phyloP scores from a whole-genome alignment of 1,140 invertebrate genomes.

The Heliconius himera region DNA sequence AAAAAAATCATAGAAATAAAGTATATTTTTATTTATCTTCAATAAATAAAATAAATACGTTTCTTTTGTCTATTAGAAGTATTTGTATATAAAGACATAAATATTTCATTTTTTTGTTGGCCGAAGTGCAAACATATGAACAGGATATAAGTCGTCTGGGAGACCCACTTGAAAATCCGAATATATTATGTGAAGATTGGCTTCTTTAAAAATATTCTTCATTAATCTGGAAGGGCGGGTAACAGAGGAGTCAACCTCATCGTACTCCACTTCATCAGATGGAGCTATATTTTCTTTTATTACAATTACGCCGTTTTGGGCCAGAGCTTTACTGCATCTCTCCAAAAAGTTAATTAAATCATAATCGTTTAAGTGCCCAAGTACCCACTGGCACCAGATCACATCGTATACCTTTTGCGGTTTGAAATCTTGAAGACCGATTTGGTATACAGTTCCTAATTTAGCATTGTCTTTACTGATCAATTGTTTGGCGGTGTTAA shows the following conservation, averaged over 20 bases:
- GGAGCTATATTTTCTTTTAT: slow-evolving; percentile 97
- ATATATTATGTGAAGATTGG: slow-evolving; percentile 88
- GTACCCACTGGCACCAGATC: slow-evolving; percentile 99
- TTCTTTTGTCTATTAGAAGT: background rate
- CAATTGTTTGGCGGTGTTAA: slow-evolving; percentile 60
- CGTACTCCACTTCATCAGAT: slow-evolving; percentile 86
- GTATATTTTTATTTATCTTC: background rate
- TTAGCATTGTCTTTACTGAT: slow-evolving; percentile 57
- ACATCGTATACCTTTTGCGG: slow-evolving; percentile 92
- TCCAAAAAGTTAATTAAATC: slow-evolving; percentile 94
- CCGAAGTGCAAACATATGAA: slow-evolving; percentile 94
- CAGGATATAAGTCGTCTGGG: slow-evolving; percentile 94
- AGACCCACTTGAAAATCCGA: slow-evolving; percentile 92
- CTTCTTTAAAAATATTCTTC: slow-evolving; percentile 85
- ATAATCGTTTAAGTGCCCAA: slow-evolving; percentile 93
- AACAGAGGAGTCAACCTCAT: slow-evolving; percentile 95
- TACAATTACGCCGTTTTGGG: slow-evolving; percentile 90
- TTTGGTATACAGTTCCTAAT: slow-evolving; percentile 84
- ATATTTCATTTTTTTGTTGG: slow-evolving; percentile 56
- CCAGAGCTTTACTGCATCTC: slow-evolving; percentile 87
- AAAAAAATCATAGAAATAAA: background rate
- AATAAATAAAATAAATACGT: background rate
- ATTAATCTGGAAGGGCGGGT: slow-evolving; percentile 87
- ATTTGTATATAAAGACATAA: background rate
- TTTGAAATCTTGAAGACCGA: slow-evolving; percentile 90